These are phyloP conservation scores for Tenualosa ilisha DNA, from an alignment of 2,797 vertebrate genomes.

Conservation along the genomic window DNA sequence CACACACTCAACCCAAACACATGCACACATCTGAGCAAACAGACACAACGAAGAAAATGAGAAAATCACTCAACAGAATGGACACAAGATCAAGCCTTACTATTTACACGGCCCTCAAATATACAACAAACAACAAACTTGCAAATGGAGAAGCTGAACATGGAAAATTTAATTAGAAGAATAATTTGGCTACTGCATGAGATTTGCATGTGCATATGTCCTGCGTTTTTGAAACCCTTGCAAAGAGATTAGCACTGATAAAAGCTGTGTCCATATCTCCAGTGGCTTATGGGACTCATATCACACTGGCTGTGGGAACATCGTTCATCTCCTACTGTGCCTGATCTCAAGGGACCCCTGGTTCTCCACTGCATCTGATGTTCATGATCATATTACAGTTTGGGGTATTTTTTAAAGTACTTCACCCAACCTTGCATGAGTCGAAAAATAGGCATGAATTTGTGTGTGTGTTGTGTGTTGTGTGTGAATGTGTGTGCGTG, in stretches of 20 bases:
- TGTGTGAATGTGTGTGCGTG: background rate
- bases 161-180: background rate
- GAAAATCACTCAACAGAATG: background rate
- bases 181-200: background rate
- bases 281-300: background rate
- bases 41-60: background rate
- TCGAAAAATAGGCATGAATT: too few species aligned
- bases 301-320: background rate
- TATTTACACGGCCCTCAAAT: background rate
- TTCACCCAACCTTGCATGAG: too few species aligned
- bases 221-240: background rate
- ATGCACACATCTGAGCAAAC: conserved; percentile 45
- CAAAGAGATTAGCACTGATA: background rate
- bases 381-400: background rate
- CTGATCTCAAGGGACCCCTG: too few species aligned
- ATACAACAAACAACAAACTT: background rate
- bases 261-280: background rate
- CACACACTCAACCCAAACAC: conserved; percentile 52
- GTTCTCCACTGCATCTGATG: background rate
- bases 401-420: background rate
- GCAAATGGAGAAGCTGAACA: background rate
- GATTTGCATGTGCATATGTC: background rate
- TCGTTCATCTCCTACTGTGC: background rate
- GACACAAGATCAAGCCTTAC: background rate
- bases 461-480: background rate